Conservation (phyloP, 2,797 vertebrate genomes). For the Coilia nasus region DNA sequence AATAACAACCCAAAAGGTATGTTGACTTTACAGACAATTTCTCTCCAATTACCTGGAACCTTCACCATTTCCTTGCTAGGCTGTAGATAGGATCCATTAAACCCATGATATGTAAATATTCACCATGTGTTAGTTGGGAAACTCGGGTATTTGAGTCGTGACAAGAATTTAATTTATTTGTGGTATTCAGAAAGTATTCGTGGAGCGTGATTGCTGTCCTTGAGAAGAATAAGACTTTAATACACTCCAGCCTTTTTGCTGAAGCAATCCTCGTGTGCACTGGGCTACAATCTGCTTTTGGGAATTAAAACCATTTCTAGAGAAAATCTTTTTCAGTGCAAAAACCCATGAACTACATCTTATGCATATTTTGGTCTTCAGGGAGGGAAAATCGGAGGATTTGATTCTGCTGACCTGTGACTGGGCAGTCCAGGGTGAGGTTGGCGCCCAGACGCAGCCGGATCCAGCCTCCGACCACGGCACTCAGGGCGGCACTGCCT, state of each 20-base stretch:
- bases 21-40: slow-evolving; percentile 52
- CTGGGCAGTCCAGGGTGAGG: slow-evolving; percentile 80
- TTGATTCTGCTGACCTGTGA: slow-evolving; percentile 75
- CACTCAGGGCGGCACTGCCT: slow-evolving; percentile 61
- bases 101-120: slow-evolving; percentile 25
- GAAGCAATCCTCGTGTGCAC: background rate
- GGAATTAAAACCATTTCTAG: background rate
- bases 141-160: background rate
- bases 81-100: slow-evolving; percentile 42
- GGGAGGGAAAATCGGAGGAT: background rate
- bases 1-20: slow-evolving; percentile 47
- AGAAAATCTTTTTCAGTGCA: background rate
- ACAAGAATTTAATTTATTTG: slow-evolving; percentile 23
- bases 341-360: background rate
- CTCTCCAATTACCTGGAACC: slow-evolving; percentile 40
- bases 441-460: slow-evolving; percentile 66
- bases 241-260: background rate
- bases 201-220: slow-evolving; percentile 11
- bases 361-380: background rate
- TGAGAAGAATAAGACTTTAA: slow-evolving; percentile 17
- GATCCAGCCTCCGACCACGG: slow-evolving; percentile 77
- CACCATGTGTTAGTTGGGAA: slow-evolving; percentile 18
- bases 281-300: background rate
- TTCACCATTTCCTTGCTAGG: slow-evolving; percentile 42
- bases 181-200: slow-evolving; percentile 21